Base-by-base conservation (phyloP, 1,140 invertebrate species). In the Agraylea sexmaculata region DNA sequence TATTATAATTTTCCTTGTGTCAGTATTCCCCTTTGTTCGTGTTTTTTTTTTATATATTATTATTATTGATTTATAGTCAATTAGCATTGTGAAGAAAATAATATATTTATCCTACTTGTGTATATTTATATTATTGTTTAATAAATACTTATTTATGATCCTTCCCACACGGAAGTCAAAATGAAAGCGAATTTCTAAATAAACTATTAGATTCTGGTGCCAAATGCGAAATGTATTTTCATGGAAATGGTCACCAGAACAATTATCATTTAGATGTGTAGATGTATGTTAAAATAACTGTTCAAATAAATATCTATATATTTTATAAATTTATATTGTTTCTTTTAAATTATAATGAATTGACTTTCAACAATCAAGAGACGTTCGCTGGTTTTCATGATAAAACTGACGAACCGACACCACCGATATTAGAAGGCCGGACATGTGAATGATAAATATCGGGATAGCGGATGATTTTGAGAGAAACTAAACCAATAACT, bases 231-330 rank as follows among this genome's bases (percentile, higher is more conserved):
- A 45, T 41, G 43, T 49, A 49, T 49, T 45, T 45, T 49, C 46
- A 42, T 45, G 43, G 45, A 49, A 43, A 37, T 46, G 47, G 47
- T 49, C 43, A 40, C 47, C 47, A 49, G 47, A 49, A 43, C 33
- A 40, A 42, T 46, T 43, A 45, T 46, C 29, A 43, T 38, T 38
- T 30, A 49, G 37, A 32, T 25, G 15, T 43, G 45, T 41, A 45
- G 40, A 40, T 46, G 41, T 49, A 46, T 45, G 42, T 45, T 49
- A 45, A 31, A 40, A 46, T 46, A 49, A 32, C 40, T 34, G 46
- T 38, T 43, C 47, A 49, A 49, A 49, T 49, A n/a, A n/a, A n/a
- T n/a, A n/a, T n/a, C n/a, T n/a, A 49, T 49, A 49, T 49, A 49
- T 49, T 49, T 49, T 49, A 42, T 49, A 49, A 49, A 35, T n/a